Conservation (phyloP, 2,888 invertebrate genomes). For the Harpalus rubripes region DNA sequence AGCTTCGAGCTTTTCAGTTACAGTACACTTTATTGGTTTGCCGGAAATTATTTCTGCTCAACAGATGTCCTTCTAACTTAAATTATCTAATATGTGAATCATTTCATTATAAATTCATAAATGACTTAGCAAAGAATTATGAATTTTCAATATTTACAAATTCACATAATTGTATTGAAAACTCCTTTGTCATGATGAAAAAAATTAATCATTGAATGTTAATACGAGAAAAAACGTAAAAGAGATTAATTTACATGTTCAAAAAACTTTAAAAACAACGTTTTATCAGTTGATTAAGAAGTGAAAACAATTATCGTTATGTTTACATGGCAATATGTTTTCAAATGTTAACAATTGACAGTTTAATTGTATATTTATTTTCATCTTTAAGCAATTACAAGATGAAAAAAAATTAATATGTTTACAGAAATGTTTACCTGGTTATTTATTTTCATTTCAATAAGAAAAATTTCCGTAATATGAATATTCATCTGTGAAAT, state of each 20-base stretch:
- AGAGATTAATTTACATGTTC: background rate
- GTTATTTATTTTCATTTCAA: no score
- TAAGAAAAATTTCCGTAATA: no score
- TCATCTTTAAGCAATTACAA: no score
- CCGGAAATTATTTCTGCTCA: background rate
- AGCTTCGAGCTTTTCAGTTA: no score
- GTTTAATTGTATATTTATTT: no score
- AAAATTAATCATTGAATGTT: slow-evolving; percentile 13
- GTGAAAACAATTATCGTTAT: background rate
- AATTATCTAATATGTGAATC: background rate
- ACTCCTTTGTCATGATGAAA: background rate
- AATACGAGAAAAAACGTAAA: background rate
- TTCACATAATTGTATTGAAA: slow-evolving; percentile 15
- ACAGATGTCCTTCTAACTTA: background rate
- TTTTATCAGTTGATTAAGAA: background rate
- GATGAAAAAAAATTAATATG: no score
- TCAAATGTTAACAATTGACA: background rate
- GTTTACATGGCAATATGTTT: background rate
- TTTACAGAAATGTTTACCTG: no score
- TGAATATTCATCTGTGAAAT: no score
- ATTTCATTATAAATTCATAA: background rate
- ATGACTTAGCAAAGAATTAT: background rate
- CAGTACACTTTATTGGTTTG: background rate
- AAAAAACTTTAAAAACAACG: background rate
- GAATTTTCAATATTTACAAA: background rate